phyloP scores from a whole-genome alignment of 2,113 vertebrate species.

The Gorilla gorilla region DNA sequence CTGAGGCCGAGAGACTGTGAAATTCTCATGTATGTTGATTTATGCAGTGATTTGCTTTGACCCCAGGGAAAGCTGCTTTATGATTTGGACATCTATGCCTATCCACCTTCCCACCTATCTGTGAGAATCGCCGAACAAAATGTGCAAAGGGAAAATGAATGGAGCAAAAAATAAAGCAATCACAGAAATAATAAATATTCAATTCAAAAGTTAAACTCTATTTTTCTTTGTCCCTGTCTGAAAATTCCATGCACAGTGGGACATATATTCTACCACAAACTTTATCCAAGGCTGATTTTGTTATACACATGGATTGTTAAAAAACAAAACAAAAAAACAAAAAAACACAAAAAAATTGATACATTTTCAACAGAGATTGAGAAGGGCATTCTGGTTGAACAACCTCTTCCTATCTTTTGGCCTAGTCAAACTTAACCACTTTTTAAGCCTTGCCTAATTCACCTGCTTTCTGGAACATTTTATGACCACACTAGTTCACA shows the following conservation, averaged over 20 bases:
- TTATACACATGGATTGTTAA: background rate
- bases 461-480: background rate
- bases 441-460: background rate
- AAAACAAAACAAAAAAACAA: background rate
- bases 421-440: background rate
- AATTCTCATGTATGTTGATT: constrained; percentile 78
- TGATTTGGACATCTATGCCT: constrained; percentile 67
- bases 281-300: constrained; percentile 27
- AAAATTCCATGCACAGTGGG: background rate
- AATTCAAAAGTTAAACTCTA: constrained; percentile 47
- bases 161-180: background rate
- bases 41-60: constrained; percentile 77
- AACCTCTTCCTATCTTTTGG: background rate
- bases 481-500: background rate
- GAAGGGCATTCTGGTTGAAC: background rate
- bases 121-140: constrained; percentile 30
- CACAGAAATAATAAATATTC: constrained; percentile 55
- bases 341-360: background rate
- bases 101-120: constrained; percentile 50
- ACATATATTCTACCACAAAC: constrained; percentile 4
- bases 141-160: constrained; percentile 42
- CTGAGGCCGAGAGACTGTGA: constrained; percentile 59
- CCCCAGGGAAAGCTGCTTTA: constrained; percentile 70
- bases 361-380: background rate
- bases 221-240: constrained; percentile 56